Evolutionary conservation across 2,888 invertebrate species (phyloP), one percentile per base, ranked within the genome.

Genomic region (Eurytoma californica): DNA sequence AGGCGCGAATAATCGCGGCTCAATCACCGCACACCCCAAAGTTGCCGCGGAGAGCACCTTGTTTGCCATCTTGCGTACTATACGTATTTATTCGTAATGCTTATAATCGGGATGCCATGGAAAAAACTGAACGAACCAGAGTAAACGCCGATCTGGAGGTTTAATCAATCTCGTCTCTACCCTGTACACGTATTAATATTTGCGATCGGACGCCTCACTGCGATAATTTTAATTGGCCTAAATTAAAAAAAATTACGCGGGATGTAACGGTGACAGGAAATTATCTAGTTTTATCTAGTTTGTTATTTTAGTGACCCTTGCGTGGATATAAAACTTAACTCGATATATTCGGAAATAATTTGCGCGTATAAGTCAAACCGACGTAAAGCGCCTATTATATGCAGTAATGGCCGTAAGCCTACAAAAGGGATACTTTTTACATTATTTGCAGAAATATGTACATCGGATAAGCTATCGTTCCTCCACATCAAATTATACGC

Each of bases 101-200:
- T 51, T 0, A 47, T 60, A 63, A 63, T 72, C 60, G 28, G 60
- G 60, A 60, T 63, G 39, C 20, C 9, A 20, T 63, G 20, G 53
- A 72, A 55, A 65, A 63, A 63, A 47, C 7, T 68, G 7, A 53
- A 30, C 20, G 51, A 63, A 39, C 30, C 61, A 65, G 47, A 49
- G n/a, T 13, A 39, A 28, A 60, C 20, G 20, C 13, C 9, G 20
- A 28, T 60, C 5, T 28, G 28, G 7, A 20, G 5, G 20, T 58
- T 58, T 20, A 20, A 39, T 39, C 39, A 39, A 9, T 39, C 39
- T 39, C 39, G 9, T 9, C 9, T 9, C 1, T 39, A 7, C 39
- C 9, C 39, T 9, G 9, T 9, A 1, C 9, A 39, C 39, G 39
- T 39, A 39, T 39, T 39, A 39, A 39, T 39, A 39, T 39, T 39